Base-by-base conservation (phyloP, 2,888 invertebrate species). In the Ochropacha duplaris region DNA sequence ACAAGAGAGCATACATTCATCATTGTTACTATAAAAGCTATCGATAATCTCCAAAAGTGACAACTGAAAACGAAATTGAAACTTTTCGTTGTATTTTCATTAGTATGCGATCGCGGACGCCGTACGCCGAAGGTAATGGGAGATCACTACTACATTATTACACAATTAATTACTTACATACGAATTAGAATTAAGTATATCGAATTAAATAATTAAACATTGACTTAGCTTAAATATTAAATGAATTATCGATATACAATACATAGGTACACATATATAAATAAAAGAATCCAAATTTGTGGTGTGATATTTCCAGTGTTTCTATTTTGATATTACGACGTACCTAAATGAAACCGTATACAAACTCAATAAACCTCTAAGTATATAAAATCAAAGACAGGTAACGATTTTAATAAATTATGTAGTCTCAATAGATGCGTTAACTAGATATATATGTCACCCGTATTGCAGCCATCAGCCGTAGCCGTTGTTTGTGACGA, bases 141-240 rank as follows among this genome's bases (percentile, higher is more conserved):
- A 92, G 92, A 92, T 92, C 92, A 88, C 92, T 90, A 90, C 89
- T 87, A 86, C 84, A 85, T 84, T 87, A 88, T 86, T 90, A 89
- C 86, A 91, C 88, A 86, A 84, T 85, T 86, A 86, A 84, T 85
- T 86, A 89, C 91, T 90, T 92, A 92, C 83, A 84, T 83, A 90
- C 85, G 83, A 91, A 88, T 89, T 92, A 92, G 87, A 85, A 85
- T 90, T 73, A n/a, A n/a, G n/a, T n/a, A 81, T 82, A 90, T 86
- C 79, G 86, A 90, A 90, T 90, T 89, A 91, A 88, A 91, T 90
- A 90, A 89, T 87, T 91, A 90, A 92, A 92, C 91, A 90, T 88
- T 90, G 90, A 92, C 90, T 91, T 92, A 92, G 89, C 91, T 88
- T 90, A 90, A 86, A 82, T 87, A 88, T 88, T 87, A 88, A 84